phyloP scores from a whole-genome alignment of 1,140 invertebrate genomes.

The Diprion similis region DNA sequence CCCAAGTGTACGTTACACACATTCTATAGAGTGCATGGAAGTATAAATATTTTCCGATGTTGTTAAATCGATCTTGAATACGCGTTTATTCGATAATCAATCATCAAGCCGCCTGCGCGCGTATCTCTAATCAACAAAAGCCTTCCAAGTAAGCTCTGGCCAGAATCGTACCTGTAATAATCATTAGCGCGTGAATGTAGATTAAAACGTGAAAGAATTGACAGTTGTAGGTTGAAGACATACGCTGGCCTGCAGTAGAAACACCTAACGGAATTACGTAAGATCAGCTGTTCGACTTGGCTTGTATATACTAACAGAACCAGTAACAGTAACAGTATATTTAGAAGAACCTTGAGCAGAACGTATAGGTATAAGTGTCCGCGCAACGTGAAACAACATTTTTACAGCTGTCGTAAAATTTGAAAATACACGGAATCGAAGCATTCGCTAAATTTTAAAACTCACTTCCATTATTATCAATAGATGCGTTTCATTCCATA shows the following conservation, averaged over 20 bases:
- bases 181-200: too few species aligned
- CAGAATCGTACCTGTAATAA: neutral
- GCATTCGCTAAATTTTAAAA: too few species aligned
- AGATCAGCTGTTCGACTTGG: neutral
- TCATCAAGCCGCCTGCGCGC: too few species aligned
- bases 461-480: too few species aligned
- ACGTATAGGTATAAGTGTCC: neutral
- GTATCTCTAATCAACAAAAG: too few species aligned
- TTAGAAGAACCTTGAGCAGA: neutral
- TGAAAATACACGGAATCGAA: too few species aligned
- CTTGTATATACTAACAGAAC: neutral
- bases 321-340: neutral
- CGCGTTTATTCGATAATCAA: too few species aligned
- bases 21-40: too few species aligned
- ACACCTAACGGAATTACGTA: conserved; percentile 1
- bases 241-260: neutral
- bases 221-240: neutral
- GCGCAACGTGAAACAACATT: neutral
- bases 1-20: too few species aligned
- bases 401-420: neutral
- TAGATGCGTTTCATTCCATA: too few species aligned
- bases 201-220: neutral
- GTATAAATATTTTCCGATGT: too few species aligned
- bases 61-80: too few species aligned
- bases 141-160: neutral